A percentile compares a stretch with the other conserved stretches of the same genome.
phyloP scores from a whole-genome alignment of 2,797 vertebrate genomes.

The Smutsia gigantea region DNA sequence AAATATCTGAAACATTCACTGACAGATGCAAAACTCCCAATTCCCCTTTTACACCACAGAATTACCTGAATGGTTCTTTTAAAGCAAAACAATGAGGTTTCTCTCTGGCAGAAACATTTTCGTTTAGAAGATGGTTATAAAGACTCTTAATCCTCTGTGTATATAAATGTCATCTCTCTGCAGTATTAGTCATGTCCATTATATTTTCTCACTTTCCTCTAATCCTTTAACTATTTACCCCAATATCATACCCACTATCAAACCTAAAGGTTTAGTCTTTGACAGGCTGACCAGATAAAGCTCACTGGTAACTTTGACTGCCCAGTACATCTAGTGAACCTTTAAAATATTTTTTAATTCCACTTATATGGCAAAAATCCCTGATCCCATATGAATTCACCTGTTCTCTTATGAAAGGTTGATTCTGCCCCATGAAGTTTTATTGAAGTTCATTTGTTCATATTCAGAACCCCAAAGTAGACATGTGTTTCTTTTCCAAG shows the following conservation, averaged over 20 bases:
- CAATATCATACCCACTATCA: background rate
- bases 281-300: background rate
- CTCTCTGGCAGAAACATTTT: conserved; percentile 18
- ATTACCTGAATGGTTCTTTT: conserved; percentile 19
- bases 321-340: background rate
- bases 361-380: background rate
- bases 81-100: conserved; percentile 38
- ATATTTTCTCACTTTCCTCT: conserved; percentile 25
- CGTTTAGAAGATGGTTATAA: background rate
- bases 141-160: background rate
- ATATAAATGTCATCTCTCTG: background rate
- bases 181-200: background rate
- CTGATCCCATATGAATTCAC: background rate
- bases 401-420: background rate
- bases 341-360: background rate
- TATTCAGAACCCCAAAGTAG: background rate
- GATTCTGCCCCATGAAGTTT: background rate
- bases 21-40: conserved; percentile 40
- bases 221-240: conserved; percentile 19
- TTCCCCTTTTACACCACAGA: conserved; percentile 5
- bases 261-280: background rate
- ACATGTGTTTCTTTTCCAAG: background rate
- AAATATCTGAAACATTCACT: conserved; percentile 59
- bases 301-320: background rate
- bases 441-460: background rate